Evolutionary conservation across 2,888 invertebrate species (phyloP), one percentile per base, ranked within the genome.

Genomic region (Globia sparganii): DNA sequence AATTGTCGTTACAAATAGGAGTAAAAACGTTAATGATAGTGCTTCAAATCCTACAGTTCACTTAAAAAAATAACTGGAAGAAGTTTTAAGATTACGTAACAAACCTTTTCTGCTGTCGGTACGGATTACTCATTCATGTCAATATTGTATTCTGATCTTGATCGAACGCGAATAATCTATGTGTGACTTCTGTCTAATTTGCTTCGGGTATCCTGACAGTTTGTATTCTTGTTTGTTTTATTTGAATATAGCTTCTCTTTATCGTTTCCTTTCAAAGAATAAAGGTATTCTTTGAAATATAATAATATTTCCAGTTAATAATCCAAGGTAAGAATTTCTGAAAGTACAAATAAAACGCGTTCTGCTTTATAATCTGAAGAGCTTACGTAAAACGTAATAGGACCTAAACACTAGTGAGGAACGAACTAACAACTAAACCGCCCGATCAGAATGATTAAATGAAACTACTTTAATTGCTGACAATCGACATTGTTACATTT

Each of bases 101-200:
- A 40, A 59, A 64, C 21, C 25, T 69, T 79, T 83, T 85, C 81
- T 86, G 78, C 74, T 58, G 31, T 25, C 84, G n/a, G 70, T 84
- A 78, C 75, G 74, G 71, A 78, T 85, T 86, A 76, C 84, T 86
- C 75, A 84, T 86, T 86, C 78, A 78, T 71, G 72, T 84, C 73
- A 53, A 86, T 85, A 81, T 81, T 62, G 86, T 85, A 85, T 85
- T 85, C 85, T 75, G 78, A 81, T 86, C 84, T 86, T 85, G 85
- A 85, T 86, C 85, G 78, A 74, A 77, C 69, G 70, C 81, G 76
- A 81, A 86, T 85, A 85, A 86, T 81, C 86, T 85, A 85, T 86
- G 84, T 85, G 84, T 84, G 85, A 86, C 86, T 86, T 81, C 78
- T 85, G 86, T 78, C 86, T 84, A 85, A 86, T 85, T 86, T 86